phyloP scores from a whole-genome alignment of 2,797 vertebrate species.

The Takifugu rubripes region DNA sequence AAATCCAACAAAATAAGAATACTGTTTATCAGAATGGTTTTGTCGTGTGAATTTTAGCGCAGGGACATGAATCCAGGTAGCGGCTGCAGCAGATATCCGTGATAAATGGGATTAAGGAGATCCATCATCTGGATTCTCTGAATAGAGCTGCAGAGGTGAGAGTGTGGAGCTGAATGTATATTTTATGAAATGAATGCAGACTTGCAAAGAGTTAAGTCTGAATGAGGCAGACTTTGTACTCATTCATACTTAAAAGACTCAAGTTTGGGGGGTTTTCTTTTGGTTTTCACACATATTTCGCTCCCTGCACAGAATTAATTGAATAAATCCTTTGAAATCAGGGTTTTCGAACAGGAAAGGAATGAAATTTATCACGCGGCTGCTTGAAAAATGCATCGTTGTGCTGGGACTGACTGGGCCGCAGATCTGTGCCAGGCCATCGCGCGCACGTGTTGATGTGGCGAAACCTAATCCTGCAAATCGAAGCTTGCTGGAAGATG shows the following conservation, averaged over 20 bases:
- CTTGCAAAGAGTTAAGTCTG: conserved; percentile 9
- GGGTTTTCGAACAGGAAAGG: neutral
- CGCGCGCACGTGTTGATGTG: too few relatives aligned
- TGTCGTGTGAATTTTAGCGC: neutral
- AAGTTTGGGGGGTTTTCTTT: too few relatives aligned
- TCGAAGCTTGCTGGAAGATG: too few relatives aligned
- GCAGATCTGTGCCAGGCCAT: too few relatives aligned
- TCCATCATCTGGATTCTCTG: neutral
- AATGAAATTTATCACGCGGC: neutral
- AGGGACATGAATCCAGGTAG: conserved; percentile 1
- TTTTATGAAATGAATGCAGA: conserved; percentile 3
- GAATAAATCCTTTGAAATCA: too few relatives aligned
- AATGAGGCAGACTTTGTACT: conserved; percentile 5
- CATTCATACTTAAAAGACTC: neutral
- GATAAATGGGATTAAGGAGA: conserved; percentile 10
- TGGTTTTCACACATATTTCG: neutral
- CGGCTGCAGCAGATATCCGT: conserved; percentile 15
- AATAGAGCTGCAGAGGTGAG: conserved; percentile 11
- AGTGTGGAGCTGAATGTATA: conserved; percentile 15
- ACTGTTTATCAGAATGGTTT: too few relatives aligned
- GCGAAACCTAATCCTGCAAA: too few relatives aligned
- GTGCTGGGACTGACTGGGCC: too few relatives aligned
- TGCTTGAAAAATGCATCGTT: too few relatives aligned
- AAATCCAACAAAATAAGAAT: too few relatives aligned
- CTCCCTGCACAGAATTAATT: neutral